A percentile compares a stretch with the other conserved stretches of the same genome.
Evolutionary conservation across 2,797 vertebrate species (phyloP).

Genomic region (Onychomys leucogaster): DNA sequence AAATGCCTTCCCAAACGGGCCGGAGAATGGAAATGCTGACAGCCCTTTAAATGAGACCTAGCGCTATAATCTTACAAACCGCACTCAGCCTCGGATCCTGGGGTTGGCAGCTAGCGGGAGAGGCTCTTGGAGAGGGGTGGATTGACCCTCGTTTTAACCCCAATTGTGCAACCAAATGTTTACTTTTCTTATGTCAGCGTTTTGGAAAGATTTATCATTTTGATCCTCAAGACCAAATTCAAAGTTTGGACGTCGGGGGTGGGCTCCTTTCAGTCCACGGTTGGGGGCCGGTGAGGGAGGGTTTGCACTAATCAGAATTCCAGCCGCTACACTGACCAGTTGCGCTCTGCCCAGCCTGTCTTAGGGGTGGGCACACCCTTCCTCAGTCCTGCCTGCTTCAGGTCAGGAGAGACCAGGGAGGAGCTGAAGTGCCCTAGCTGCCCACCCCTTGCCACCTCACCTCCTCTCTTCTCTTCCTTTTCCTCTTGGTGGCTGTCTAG

Average conservation of each 20-base stretch:
- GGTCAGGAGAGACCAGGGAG: not conserved
- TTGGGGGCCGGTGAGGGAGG: not conserved
- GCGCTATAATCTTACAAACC: conserved; percentile 70
- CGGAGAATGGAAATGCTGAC: conserved; percentile 79
- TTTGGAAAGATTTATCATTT: conserved; percentile 73
- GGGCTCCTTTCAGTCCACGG: conserved; percentile 62
- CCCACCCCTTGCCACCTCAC: not conserved
- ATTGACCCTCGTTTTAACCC: conserved; percentile 83
- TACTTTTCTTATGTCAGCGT: conserved; percentile 83
- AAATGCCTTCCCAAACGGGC: conserved; percentile 73
- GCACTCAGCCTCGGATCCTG: conserved; percentile 61
- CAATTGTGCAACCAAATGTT: conserved; percentile 83
- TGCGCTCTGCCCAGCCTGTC: not conserved
- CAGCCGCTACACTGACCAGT: not conserved
- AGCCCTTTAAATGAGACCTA: conserved; percentile 76
- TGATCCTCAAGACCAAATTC: conserved; percentile 58
- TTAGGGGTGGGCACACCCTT: not conserved
- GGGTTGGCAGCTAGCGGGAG: conserved; percentile 72
- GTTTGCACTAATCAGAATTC: not conserved
- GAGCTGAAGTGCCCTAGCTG: not conserved
- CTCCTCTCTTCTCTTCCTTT: not conserved
- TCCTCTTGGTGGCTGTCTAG: not conserved
- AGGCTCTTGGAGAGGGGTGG: conserved; percentile 72
- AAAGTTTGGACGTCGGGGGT: conserved; percentile 62
- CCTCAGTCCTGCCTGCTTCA: not conserved